Conservation (phyloP, 2,797 vertebrate species). For the Champsocephalus gunnari region DNA sequence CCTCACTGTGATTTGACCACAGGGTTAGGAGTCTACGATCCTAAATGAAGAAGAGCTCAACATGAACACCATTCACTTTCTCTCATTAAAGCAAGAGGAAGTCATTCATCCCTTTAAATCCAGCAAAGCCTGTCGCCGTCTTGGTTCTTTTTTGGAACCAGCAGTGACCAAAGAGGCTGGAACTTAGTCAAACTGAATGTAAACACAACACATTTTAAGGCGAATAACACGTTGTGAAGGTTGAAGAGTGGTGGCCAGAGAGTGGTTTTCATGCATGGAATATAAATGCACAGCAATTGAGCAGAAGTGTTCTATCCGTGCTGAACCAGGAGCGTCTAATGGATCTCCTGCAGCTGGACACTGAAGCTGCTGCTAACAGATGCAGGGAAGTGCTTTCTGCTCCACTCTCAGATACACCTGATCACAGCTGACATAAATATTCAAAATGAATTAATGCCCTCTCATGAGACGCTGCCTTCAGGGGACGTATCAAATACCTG, state of each 20-base stretch:
- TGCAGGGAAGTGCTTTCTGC: slow-evolving; percentile 4
- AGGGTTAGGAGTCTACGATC: not conserved
- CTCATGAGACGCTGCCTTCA: slow-evolving; percentile 2
- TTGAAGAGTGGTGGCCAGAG: too few relatives aligned
- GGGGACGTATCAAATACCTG: not conserved
- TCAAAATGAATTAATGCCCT: slow-evolving; percentile 7
- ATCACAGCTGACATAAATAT: slow-evolving; percentile 32
- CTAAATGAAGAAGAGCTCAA: not conserved
- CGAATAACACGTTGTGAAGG: too few relatives aligned
- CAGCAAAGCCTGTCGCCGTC: too few relatives aligned
- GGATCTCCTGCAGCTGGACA: not conserved
- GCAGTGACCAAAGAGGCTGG: too few relatives aligned
- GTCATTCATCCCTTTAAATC: slow-evolving; percentile 4
- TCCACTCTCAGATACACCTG: slow-evolving; percentile 24
- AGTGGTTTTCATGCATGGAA: too few relatives aligned
- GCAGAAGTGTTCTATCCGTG: not conserved
- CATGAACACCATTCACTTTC: too few relatives aligned
- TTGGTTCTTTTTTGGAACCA: too few relatives aligned
- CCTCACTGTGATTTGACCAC: slow-evolving; percentile 8
- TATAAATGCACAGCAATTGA: too few relatives aligned
- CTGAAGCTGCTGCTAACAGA: not conserved
- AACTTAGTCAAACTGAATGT: too few relatives aligned
- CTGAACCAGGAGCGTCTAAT: not conserved
- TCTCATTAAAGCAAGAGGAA: too few relatives aligned
- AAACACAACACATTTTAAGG: too few relatives aligned